phyloP scores from a whole-genome alignment of 2,888 invertebrate species.

The Drosophila hawaiiensis region DNA sequence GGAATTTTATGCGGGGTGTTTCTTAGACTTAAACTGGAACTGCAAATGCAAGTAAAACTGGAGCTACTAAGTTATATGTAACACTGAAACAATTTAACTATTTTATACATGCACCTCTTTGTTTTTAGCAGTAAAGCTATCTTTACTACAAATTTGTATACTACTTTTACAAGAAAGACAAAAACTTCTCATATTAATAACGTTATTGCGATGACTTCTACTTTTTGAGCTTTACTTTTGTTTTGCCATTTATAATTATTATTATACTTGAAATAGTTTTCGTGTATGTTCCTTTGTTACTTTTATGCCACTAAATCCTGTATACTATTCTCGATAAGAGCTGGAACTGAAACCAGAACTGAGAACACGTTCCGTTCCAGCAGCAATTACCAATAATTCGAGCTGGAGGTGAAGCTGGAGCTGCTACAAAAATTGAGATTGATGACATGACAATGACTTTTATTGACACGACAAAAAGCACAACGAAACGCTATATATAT shows the following conservation, averaged over 20 bases:
- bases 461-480: conserved; percentile 37
- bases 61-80: neutral
- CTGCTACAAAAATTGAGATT: conserved; percentile 71
- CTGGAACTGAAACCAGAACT: neutral
- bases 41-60: neutral
- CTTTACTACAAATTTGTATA: neutral
- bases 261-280: neutral
- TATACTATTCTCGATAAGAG: neutral
- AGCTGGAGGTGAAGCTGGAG: neutral
- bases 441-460: conserved; percentile 74
- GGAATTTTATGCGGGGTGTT: neutral
- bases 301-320: neutral
- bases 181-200: neutral
- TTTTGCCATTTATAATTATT: neutral
- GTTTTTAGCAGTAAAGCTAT: neutral
- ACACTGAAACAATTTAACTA: neutral
- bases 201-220: neutral
- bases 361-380: neutral
- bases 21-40: neutral
- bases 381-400: neutral
- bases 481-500: neutral
- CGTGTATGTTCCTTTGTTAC: neutral
- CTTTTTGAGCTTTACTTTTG: neutral
- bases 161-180: neutral
- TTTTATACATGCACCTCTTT: neutral